A percentile compares a stretch with the other conserved stretches of the same genome.
These are phyloP conservation scores for Thamnophis sirtalis DNA, from an alignment of 2,113 vertebrate genomes.

Conservation along the genomic window DNA sequence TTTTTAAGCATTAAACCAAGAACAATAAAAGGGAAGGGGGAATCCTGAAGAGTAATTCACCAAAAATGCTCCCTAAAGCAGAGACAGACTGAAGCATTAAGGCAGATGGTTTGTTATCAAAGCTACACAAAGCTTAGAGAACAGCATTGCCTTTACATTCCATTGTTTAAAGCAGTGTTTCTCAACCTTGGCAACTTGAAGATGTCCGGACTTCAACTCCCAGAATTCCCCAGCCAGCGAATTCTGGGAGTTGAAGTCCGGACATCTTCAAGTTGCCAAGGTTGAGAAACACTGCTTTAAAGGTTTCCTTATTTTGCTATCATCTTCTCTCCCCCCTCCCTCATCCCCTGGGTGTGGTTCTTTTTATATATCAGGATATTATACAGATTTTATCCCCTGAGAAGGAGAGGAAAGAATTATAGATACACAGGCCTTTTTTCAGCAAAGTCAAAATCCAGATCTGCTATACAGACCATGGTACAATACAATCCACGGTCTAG, in stretches of 20 bases:
- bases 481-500: background rate
- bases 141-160: constrained; percentile 22
- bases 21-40: constrained; percentile 4
- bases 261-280: no score
- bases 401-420: background rate
- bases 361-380: constrained; percentile 44
- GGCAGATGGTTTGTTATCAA: constrained; percentile 35
- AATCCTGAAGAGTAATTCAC: constrained; percentile 27
- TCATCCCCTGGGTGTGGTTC: constrained; percentile 24
- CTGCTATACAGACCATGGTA: background rate
- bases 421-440: background rate
- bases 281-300: no score
- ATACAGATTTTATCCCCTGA: constrained; percentile 29
- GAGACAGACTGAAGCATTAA: constrained; percentile 29
- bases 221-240: no score
- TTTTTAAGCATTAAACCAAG: constrained; percentile 25
- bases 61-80: constrained; percentile 9
- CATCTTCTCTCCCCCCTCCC: constrained; percentile 25
- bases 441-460: background rate
- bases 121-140: constrained; percentile 36
- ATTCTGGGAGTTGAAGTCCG: no score
- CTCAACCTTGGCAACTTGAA: no score
- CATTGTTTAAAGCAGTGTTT: background rate
- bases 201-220: no score
- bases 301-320: constrained; percentile 38